phyloP scores from a whole-genome alignment of 2,888 invertebrate species.

The Sceliomorpha sp. region DNA sequence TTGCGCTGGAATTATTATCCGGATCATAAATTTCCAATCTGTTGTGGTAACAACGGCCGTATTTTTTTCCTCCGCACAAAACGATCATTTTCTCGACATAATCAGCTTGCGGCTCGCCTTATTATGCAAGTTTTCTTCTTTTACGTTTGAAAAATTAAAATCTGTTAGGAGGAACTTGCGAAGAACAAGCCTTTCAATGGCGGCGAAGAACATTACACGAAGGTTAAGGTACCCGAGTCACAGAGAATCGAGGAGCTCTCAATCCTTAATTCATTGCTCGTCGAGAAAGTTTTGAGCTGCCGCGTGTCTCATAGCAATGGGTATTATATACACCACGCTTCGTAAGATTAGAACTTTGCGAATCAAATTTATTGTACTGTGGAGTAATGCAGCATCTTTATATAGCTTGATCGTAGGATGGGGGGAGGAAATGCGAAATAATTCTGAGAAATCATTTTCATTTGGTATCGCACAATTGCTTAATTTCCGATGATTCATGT shows the following conservation, averaged over 20 bases:
- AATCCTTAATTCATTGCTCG: constrained; percentile 55
- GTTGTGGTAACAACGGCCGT: too few species aligned
- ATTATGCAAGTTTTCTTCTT: constrained; percentile 11
- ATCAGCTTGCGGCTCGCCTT: constrained; percentile 14
- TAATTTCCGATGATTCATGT: too few species aligned
- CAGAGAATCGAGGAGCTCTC: constrained; percentile 51
- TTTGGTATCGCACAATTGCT: too few species aligned
- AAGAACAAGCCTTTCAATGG: constrained; percentile 28
- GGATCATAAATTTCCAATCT: too few species aligned
- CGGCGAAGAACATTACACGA: constrained; percentile 31
- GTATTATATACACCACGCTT: constrained; percentile 51
- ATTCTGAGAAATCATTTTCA: constrained; percentile 36
- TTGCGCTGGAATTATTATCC: too few species aligned
- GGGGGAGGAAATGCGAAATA: constrained; percentile 47
- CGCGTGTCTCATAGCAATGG: constrained; percentile 53
- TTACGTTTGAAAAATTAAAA: constrained; percentile 36
- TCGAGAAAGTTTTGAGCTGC: constrained; percentile 50
- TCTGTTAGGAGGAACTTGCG: constrained; percentile 14
- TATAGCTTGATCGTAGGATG: constrained; percentile 29
- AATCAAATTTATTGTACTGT: constrained; percentile 52
- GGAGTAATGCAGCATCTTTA: constrained; percentile 46
- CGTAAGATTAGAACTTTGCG: constrained; percentile 56
- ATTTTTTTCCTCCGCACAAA: too few species aligned
- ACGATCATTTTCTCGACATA: constrained; percentile 3
- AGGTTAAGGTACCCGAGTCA: constrained; percentile 42